A percentile compares a stretch with the other conserved stretches of the same genome.
These are phyloP conservation scores for Melanerpes formicivorus DNA, from an alignment of 2,113 vertebrate species.

Conservation along the genomic window DNA sequence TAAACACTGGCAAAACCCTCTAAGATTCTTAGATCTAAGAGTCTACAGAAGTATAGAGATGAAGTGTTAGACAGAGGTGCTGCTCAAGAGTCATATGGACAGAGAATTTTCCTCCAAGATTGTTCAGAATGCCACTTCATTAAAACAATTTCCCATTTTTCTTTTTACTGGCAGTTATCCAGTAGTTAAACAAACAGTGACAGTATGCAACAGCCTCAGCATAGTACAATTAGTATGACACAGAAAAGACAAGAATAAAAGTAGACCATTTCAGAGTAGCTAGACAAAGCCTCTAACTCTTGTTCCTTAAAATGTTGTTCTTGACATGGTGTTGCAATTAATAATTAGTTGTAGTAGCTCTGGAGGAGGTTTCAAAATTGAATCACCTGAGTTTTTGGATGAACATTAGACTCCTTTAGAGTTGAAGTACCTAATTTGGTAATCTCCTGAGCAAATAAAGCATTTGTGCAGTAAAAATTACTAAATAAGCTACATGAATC, in stretches of 20 bases:
- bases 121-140: slow-evolving; percentile 14
- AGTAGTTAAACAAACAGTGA: slow-evolving; percentile 20
- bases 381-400: neutral
- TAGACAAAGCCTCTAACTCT: neutral
- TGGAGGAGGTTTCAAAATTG: neutral
- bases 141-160: slow-evolving; percentile 35
- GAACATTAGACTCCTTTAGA: neutral
- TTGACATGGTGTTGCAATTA: neutral
- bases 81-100: neutral
- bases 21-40: neutral
- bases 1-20: neutral
- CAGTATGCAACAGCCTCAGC: slow-evolving; percentile 10
- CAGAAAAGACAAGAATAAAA: neutral
- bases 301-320: neutral
- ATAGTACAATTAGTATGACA: neutral
- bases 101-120: neutral
- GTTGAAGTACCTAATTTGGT: neutral
- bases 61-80: neutral
- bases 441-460: neutral
- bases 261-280: neutral
- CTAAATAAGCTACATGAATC: neutral
- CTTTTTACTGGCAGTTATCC: slow-evolving; percentile 12
- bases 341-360: neutral
- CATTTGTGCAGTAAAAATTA: neutral
- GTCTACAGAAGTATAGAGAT: neutral